Evolutionary conservation across 2,888 invertebrate genomes (phyloP).

Genomic region (Phyllotreta cruciferae): DNA sequence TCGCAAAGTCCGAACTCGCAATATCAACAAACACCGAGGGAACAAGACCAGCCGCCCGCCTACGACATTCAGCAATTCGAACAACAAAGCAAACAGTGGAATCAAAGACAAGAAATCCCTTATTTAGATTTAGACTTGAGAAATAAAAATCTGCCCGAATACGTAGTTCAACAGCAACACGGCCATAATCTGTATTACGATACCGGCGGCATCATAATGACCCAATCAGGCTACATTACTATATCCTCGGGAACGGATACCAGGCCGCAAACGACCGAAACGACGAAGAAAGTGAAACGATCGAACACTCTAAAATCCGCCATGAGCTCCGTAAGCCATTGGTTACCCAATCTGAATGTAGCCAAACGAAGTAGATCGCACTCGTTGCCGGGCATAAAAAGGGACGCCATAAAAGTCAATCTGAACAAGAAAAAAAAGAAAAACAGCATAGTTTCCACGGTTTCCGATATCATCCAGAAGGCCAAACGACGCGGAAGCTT

Average conservation of each 20-base stretch:
- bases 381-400: slow-evolving; percentile 76
- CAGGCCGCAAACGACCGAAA: slow-evolving; percentile 61
- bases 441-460: slow-evolving; percentile 80
- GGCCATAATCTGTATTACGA: slow-evolving; percentile 59
- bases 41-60: slow-evolving; percentile 45
- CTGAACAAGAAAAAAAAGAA: slow-evolving; percentile 73
- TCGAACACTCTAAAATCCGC: slow-evolving; percentile 75
- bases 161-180: slow-evolving; percentile 56
- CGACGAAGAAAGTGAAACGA: slow-evolving; percentile 72
- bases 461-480: slow-evolving; percentile 85
- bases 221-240: slow-evolving; percentile 79
- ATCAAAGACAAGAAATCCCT: slow-evolving; percentile 58
- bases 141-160: slow-evolving; percentile 64
- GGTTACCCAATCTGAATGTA: slow-evolving; percentile 82
- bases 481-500: slow-evolving; percentile 71
- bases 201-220: slow-evolving; percentile 70
- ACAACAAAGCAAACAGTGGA: slow-evolving; percentile 54
- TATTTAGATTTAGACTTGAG: slow-evolving; percentile 60
- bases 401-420: slow-evolving; percentile 54
- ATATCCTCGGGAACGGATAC: slow-evolving; percentile 67
- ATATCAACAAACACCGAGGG: slow-evolving; percentile 43
- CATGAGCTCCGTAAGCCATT: slow-evolving; percentile 80
- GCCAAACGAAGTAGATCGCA: slow-evolving; percentile 81
- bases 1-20: slow-evolving; percentile 55
- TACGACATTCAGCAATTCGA: slow-evolving; percentile 54